Conservation (phyloP, 2,797 vertebrate genomes). For the Ctenopoma multispine region DNA sequence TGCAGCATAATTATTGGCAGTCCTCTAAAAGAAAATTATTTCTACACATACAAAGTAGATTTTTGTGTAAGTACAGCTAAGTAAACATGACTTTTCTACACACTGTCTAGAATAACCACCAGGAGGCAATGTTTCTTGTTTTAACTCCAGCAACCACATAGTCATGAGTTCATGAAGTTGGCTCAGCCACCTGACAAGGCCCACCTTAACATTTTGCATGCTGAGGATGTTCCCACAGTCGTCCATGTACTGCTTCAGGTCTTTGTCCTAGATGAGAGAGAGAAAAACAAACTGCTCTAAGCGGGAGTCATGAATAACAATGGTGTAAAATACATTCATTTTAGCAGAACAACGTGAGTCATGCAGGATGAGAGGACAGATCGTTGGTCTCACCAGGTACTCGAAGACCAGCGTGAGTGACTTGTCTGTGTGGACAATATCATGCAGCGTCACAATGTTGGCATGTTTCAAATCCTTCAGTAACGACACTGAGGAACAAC, state of each 20-base stretch:
- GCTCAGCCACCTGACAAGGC: constrained; percentile 47
- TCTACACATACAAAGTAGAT: not conserved
- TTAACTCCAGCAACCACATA: constrained; percentile 19
- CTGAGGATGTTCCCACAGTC: constrained; percentile 98
- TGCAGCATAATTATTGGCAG: not conserved
- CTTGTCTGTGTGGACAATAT: constrained; percentile 97
- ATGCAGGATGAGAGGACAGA: constrained; percentile 19
- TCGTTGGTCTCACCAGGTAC: constrained; percentile 89
- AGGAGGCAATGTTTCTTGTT: constrained; percentile 63
- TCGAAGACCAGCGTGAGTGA: constrained; percentile 98
- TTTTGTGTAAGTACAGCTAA: not conserved
- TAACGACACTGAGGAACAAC: constrained; percentile 87
- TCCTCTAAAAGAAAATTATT: too few relatives aligned
- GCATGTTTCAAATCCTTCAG: constrained; percentile 97
- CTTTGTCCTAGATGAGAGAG: constrained; percentile 88
- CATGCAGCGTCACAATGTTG: constrained; percentile 96
- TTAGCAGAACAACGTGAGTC: constrained; percentile 41
- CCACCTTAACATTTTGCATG: constrained; percentile 97
- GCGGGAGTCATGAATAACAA: constrained; percentile 57
- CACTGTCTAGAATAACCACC: constrained; percentile 45
- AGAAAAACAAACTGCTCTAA: not conserved
- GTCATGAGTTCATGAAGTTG: constrained; percentile 50
- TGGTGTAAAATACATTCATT: constrained; percentile 40
- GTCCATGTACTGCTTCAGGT: constrained; percentile 98
- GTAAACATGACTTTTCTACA: not conserved